A percentile compares a stretch with the other conserved stretches of the same genome.
Conservation (phyloP, 2,113 vertebrate species). For the Dicaeum eximium region DNA sequence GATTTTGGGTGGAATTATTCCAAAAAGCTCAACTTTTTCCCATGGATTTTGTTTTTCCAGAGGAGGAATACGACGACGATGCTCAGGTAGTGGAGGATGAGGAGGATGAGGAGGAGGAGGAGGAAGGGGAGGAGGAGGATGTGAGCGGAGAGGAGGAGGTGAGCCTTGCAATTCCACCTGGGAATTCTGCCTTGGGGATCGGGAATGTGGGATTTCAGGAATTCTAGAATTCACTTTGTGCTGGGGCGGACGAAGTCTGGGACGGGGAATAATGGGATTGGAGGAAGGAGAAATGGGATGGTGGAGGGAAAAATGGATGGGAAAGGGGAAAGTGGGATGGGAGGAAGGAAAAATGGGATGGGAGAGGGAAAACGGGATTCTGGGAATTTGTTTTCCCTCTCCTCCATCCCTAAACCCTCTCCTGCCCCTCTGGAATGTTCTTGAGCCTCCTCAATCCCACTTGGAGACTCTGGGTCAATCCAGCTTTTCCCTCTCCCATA, state of each 20-base stretch:
- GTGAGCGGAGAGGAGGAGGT: constrained; percentile 83
- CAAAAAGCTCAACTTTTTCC: neutral
- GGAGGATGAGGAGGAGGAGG: constrained; percentile 88
- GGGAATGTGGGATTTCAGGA: neutral
- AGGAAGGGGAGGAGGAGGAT: constrained; percentile 90
- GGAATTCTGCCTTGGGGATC: fast-evolving
- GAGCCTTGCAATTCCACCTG: neutral
- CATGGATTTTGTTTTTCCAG: constrained; percentile 34
- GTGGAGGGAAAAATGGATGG: neutral
- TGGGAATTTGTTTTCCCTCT: neutral
- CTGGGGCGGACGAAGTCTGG: neutral
- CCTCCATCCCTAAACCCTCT: neutral
- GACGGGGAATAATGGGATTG: neutral
- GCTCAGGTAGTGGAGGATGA: constrained; percentile 88
- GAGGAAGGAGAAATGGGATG: neutral
- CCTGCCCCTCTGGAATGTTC: neutral
- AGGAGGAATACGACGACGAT: constrained; percentile 91
- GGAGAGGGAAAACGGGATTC: neutral
- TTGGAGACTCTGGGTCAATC: neutral
- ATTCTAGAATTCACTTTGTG: neutral
- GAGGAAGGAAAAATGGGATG: neutral
- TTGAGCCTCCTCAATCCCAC: fast-evolving
- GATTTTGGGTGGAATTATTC: neutral
- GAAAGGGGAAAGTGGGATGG: neutral
- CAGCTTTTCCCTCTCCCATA: neutral